Base-by-base conservation (phyloP, 53 echinoderm and acorn worm species). In the Hippasteria phrygiana region DNA sequence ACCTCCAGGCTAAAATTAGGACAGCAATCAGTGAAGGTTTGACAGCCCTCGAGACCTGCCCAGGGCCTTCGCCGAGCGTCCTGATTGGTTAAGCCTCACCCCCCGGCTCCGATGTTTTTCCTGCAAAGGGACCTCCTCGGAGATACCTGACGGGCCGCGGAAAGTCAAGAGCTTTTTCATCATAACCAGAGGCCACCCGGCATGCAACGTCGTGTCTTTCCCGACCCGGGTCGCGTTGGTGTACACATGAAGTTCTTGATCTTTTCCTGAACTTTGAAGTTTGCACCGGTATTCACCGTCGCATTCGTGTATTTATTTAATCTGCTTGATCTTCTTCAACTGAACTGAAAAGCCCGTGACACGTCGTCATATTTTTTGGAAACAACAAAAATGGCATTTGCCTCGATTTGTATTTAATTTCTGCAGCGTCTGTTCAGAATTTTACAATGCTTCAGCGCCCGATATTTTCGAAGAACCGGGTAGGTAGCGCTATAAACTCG, bases 251-350 rank as follows among this genome's bases (percentile, higher is more conserved):
- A 37, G 36, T 56, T 62, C 62, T 56, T 64, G 59, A 24, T 59
- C 29, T 33, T 56, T 66, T 66, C 14, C 67, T 81, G 81, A 81
- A 81, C 81, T 81, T 65, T 81, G 81, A 31, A 81, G 41, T 81
- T 81, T 81, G 63, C 32, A 53, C 63, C 63, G 55, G 55, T 20
- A 10, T 2, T 13, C 18, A 51, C 51, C 14, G 1, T 4, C 26
- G 3, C 26, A 20, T 59, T 24, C n/a, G 8, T 59, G 51, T 59
- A 24, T 22, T 59, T 59, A 59, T 45, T 54, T 54, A 16, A 54
- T 54, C 54, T 26, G 59, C 16, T 17, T 26, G 59, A 59, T 17
- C 2, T 1, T 59, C 3, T 0, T 5, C 18, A 6, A 24, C n/a
- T n/a, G n/a, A n/a, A n/a, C n/a, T n/a, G n/a, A n/a, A n/a, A n/a